Evolutionary conservation across 2,888 invertebrate species (phyloP).

Genomic region (Lasioglossum morio): DNA sequence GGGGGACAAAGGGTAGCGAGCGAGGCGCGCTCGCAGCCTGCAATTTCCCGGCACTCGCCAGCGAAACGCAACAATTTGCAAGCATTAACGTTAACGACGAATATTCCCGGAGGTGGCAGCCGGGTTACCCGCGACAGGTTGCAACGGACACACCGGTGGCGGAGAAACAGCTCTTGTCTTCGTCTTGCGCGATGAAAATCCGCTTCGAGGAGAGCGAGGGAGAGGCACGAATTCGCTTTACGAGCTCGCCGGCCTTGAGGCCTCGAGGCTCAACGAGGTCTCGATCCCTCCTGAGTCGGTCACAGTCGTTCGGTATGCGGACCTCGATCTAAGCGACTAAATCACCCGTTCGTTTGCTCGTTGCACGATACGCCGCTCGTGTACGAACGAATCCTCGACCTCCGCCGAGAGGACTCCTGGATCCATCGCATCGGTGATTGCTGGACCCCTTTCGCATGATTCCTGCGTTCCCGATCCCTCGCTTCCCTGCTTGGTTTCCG

Average conservation of each 20-base stretch:
- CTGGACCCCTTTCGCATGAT: not conserved
- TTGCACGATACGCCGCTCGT: constrained; percentile 65
- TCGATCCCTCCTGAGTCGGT: constrained; percentile 72
- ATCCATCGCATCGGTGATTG: constrained; percentile 7
- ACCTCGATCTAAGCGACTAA: constrained; percentile 74
- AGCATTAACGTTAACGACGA: constrained; percentile 46
- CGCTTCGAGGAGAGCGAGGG: constrained; percentile 59
- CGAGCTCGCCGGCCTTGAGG: constrained; percentile 73
- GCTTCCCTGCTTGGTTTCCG: not conserved
- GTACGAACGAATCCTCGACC: constrained; percentile 62
- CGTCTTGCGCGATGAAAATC: constrained; percentile 63
- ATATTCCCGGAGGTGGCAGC: constrained; percentile 7
- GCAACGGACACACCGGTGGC: constrained; percentile 6
- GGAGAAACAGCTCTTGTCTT: constrained; percentile 46
- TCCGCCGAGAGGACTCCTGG: constrained; percentile 13
- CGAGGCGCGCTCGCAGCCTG: constrained; percentile 8
- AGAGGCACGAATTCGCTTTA: constrained; percentile 73
- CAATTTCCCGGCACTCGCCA: constrained; percentile 32
- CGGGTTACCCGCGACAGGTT: constrained; percentile 44
- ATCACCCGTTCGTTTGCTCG: constrained; percentile 64
- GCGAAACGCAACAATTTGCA: constrained; percentile 51
- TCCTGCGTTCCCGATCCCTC: not conserved
- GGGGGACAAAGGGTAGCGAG: not conserved
- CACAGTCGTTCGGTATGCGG: constrained; percentile 75
- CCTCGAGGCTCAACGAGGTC: constrained; percentile 72